Evolutionary conservation across 2,113 vertebrate species (phyloP).

Genomic region (Ptyas mucosa): DNA sequence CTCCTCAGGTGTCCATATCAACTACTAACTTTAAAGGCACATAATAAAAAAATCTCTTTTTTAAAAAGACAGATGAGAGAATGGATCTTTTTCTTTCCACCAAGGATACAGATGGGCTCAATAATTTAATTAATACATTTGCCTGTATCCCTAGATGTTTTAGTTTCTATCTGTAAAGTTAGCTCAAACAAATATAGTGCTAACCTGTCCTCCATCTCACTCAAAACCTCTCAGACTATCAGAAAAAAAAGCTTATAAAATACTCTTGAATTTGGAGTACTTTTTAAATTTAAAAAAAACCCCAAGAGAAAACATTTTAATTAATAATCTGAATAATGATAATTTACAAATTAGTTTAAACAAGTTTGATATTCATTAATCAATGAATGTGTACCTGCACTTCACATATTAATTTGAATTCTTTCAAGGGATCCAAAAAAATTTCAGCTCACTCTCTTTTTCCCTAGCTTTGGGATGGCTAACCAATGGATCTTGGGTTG

Average conservation of each 20-base stretch:
- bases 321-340: background rate
- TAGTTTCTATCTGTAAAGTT: slow-evolving; percentile 55
- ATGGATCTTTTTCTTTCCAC: slow-evolving; percentile 67
- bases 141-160: slow-evolving; percentile 49
- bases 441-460: background rate
- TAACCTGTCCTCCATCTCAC: slow-evolving; percentile 45
- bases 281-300: background rate
- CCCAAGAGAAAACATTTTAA: background rate
- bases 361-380: background rate
- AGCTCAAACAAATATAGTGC: slow-evolving; percentile 47
- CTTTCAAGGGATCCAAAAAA: background rate
- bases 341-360: background rate
- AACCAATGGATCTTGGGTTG: background rate
- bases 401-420: background rate
- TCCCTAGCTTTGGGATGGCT: background rate
- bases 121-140: slow-evolving; percentile 78
- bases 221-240: slow-evolving; percentile 38
- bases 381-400: background rate
- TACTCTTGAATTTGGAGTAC: slow-evolving; percentile 10
- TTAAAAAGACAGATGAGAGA: slow-evolving; percentile 67
- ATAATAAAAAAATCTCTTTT: slow-evolving; percentile 67
- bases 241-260: slow-evolving; percentile 37
- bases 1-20: slow-evolving; percentile 83
- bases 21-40: slow-evolving; percentile 80
- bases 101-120: slow-evolving; percentile 58